These are phyloP conservation scores for Crotophaga sulcirostris DNA, from an alignment of 2,113 vertebrate species.

Conservation along the genomic window DNA sequence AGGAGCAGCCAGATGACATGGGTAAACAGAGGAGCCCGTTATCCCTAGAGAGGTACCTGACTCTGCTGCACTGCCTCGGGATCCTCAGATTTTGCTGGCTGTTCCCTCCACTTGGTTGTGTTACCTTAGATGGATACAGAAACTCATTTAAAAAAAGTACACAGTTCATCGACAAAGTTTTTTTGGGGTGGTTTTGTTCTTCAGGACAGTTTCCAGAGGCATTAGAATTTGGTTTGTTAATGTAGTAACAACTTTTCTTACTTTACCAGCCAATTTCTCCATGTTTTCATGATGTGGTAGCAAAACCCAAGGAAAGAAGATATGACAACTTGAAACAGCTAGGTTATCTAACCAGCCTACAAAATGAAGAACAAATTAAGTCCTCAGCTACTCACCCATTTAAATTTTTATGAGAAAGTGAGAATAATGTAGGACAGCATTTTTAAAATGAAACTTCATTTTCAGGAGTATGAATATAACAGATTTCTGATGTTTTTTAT, in stretches of 20 bases:
- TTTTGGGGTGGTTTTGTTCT: neutral
- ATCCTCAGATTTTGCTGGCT: neutral
- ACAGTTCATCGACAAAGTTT: rapidly evolving
- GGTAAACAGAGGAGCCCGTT: neutral
- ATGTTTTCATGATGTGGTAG: neutral
- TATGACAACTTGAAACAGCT: neutral
- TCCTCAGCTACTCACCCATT: neutral
- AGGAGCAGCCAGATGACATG: rapidly evolving
- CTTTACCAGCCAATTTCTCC: neutral
- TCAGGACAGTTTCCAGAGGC: neutral
- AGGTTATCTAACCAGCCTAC: neutral
- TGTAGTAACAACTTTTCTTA: neutral
- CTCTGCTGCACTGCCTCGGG: neutral
- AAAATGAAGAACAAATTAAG: neutral
- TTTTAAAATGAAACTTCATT: neutral
- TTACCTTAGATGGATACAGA: neutral
- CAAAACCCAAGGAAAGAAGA: neutral
- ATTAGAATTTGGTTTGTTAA: neutral
- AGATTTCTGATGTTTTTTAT: conserved; percentile 7
- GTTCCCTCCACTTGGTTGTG: neutral
- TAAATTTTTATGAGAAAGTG: neutral
- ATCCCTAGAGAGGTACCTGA: rapidly evolving
- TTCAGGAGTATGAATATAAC: neutral
- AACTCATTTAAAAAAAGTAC: neutral
- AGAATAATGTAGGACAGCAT: neutral